Base-by-base conservation (phyloP, 1,140 invertebrate genomes). In the Caenorhabditis latens region DNA sequence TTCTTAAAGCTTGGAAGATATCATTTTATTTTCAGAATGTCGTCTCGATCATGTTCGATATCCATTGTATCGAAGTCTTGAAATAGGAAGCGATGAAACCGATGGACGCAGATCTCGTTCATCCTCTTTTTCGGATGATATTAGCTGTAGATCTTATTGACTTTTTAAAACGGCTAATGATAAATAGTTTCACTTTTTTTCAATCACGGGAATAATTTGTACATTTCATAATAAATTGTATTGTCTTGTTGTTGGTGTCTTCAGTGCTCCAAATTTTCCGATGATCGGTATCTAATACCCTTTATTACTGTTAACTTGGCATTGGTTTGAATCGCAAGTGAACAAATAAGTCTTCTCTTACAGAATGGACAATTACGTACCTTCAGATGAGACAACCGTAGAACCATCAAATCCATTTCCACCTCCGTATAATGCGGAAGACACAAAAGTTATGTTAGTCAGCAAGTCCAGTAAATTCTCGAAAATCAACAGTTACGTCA, bases 401-500 rank as follows among this genome's bases (percentile, higher is more conserved):
- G 71, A 79, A 13, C 46, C 71, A 8, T 7, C 13, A 24, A 79
- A 79, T 50, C 71, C 71, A n/a, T 79, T 79, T 32, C 71, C 71
- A 21, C 46, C 43, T 24, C 71, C 71, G 11, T 79, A 46, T 50
- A 79, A 79, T 24, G 6, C 19, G 11, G 46, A 48, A 48, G 71
- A 53, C 24, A 46, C n/a, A 11, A 79, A 79, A 53, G 24, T 50
- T 4, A 79, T 79, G 71, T 11, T 50, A 21, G 71, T 79, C 71
- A 79, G 71, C 71, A 79, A 79, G 19, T 79, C 71, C 0, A 79
- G 71, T 11, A 79, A 79, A 32, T 79, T 79, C n/a, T 50, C 71
- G 53, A 79, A 79, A 79, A 79, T 79, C 19, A 79, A 79, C n/a
- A 21, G 71, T 0, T 46, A 79, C 71, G 71, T 79, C 53, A 7